phyloP scores from a whole-genome alignment of 92 coral and sea anemone species.

The Metridium senile region DNA sequence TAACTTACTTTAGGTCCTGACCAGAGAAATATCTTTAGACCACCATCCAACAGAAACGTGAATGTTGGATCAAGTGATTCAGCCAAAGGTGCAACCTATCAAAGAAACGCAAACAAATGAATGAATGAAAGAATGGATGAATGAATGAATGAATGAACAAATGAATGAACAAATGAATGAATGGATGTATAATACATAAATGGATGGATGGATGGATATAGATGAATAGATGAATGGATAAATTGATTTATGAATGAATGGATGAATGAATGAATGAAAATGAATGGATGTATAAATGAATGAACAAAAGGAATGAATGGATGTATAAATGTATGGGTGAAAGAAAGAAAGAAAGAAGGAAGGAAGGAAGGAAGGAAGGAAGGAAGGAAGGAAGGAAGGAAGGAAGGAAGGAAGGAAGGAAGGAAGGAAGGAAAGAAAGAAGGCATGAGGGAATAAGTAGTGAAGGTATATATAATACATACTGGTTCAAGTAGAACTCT shows the following conservation, averaged over 20 bases:
- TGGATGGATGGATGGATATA: too few species aligned
- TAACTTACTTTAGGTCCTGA: slow-evolving; percentile 82
- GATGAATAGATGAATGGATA: neutral
- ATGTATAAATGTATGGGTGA: too few species aligned
- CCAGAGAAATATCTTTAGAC: slow-evolving; percentile 89
- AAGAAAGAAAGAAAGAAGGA: too few species aligned
- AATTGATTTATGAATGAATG: neutral
- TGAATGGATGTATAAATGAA: neutral
- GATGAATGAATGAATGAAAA: neutral
- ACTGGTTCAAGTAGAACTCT: slow-evolving; percentile 93
- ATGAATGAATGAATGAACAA: neutral
- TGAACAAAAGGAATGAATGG: neutral
- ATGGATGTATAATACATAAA: neutral
- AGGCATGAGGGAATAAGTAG: too few species aligned
- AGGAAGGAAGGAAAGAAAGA: too few species aligned
- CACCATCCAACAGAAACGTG: slow-evolving; percentile 89
- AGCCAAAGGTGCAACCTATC: slow-evolving; percentile 73
- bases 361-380: too few species aligned
- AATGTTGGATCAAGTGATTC: slow-evolving; percentile 86
- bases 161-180: neutral
- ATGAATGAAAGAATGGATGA: neutral
- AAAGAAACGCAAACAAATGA: neutral
- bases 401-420: too few species aligned
- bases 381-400: too few species aligned
- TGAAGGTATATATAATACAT: neutral